Base-by-base conservation (phyloP, 2,888 invertebrate species). In the Drosophila birchii region DNA sequence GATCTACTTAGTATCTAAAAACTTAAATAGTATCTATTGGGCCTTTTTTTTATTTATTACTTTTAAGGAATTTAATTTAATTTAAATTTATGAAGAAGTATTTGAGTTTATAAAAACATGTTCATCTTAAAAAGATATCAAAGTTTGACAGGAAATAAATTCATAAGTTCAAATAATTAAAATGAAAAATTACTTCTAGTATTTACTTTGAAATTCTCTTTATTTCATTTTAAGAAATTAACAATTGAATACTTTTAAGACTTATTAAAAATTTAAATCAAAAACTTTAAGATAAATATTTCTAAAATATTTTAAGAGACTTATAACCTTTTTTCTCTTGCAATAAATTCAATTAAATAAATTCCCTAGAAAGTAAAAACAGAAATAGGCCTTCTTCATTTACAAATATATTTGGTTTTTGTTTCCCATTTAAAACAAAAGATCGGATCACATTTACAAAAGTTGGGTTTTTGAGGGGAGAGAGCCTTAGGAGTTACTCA, bases 401-500 rank as follows among this genome's bases (percentile, higher is more conserved):
- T 23, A 56, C 23, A 23, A 53, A 14, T 53, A 53, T 16, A 3
- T 23, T 18, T 43, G 4, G 2, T 55, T 54, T 41, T 41, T n/a
- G 45, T 16, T 55, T 49, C 43, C 20, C 43, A 49, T 34, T 43
- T 26, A 34, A 38, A 49, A 68, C 45, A 29, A 38, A 55, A 60
- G 54, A 53, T 38, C 36, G 45, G 54, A 72, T 57, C 55, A 63
- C 62, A 72, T 56, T 70, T 54, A 73, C 71, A 58, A 71, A 73
- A 32, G 36, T 58, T 39, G 39, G 51, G 23, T 3, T 16, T 9
- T 11, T 12, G 14, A 11, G 23, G 3, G 36, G 36, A n/a, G 0
- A 49, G 56, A 29, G 58, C 34, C 72, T 72, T 74, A 74, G 56
- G 67, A 66, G 66, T 72, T 72, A 54, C 51, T 59, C 55, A 73